Evolutionary conservation across 2,797 vertebrate species (phyloP).

Genomic region (Sebastiscus tertius): DNA sequence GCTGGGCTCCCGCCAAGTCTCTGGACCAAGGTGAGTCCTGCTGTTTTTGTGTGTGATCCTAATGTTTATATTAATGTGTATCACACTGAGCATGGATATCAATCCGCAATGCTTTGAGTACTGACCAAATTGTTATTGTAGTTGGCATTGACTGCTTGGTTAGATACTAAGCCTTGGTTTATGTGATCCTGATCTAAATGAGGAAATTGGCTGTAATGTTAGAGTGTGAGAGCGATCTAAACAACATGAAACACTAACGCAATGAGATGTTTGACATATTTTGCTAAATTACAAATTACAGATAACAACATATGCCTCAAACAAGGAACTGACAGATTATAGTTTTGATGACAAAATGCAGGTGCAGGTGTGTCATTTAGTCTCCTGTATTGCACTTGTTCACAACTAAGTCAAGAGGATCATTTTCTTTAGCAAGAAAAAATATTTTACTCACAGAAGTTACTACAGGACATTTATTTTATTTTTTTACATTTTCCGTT

Average conservation of each 20-base stretch:
- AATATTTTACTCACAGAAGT: not conserved
- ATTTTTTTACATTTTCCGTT: not conserved
- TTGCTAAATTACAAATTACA: not conserved
- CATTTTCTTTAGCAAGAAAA: not conserved
- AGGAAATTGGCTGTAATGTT: not conserved
- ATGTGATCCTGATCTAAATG: not conserved
- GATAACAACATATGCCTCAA: not conserved
- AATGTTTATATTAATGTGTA: conserved; percentile 8
- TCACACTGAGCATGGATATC: not conserved
- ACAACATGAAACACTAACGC: not conserved
- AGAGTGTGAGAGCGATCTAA: not conserved
- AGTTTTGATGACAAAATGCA: not conserved
- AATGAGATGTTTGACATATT: not conserved
- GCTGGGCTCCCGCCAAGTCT: conserved; percentile 93
- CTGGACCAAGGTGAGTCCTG: conserved; percentile 90
- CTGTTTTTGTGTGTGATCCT: conserved; percentile 17
- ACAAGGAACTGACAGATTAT: not conserved
- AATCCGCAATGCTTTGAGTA: not conserved
- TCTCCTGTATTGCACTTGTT: not conserved
- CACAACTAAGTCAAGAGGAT: not conserved
- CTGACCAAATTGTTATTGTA: not conserved
- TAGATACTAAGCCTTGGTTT: not conserved
- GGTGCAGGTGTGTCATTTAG: not conserved
- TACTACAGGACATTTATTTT: not conserved
- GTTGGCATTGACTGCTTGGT: not conserved